Evolutionary conservation across 2,113 vertebrate genomes (phyloP).

Genomic region (Aplodontia rufa): DNA sequence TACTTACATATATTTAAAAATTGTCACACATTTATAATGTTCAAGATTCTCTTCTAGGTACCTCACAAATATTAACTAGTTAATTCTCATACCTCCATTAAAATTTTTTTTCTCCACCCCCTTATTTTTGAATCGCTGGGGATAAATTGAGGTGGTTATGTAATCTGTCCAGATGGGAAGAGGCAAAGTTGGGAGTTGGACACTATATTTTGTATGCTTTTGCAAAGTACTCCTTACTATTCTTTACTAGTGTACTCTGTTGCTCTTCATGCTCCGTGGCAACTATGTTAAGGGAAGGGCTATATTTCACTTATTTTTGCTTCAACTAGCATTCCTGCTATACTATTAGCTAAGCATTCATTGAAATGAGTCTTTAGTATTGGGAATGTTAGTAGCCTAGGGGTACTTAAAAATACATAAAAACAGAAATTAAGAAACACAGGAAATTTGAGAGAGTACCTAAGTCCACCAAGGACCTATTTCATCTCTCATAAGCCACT

Average conservation of each 20-base stretch:
- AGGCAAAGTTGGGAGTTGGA: background rate
- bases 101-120: background rate
- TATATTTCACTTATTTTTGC: background rate
- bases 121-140: background rate
- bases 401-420: background rate
- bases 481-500: background rate
- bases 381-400: background rate
- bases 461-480: background rate
- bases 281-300: background rate
- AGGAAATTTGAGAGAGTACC: background rate
- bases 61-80: background rate
- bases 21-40: background rate
- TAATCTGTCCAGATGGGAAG: background rate
- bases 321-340: background rate
- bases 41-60: background rate
- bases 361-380: background rate
- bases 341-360: background rate
- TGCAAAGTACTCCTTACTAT: background rate
- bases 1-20: background rate
- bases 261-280: background rate
- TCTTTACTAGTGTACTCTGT: background rate
- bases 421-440: background rate
- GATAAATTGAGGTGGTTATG: background rate
- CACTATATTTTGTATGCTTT: background rate
- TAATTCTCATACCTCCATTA: background rate